Evolutionary conservation across 1,140 invertebrate species (phyloP).

Genomic region (Leguminivora glycinivorella): DNA sequence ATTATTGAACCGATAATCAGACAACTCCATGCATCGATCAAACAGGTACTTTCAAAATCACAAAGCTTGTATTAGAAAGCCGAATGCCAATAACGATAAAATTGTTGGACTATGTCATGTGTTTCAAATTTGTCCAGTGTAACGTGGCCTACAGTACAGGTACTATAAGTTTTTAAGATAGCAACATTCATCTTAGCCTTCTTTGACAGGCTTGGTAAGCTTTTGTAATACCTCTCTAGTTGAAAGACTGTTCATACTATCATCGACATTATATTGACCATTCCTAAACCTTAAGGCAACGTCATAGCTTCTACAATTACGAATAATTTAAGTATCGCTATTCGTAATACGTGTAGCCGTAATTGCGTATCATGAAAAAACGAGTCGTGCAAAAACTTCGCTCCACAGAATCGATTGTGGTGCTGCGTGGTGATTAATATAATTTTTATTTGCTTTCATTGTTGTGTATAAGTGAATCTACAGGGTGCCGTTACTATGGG

Average conservation of each 20-base stretch:
- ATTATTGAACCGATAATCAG: constrained; percentile 57
- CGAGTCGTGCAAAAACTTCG: constrained; percentile 45
- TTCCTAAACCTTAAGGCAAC: constrained; percentile 36
- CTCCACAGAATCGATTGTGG: constrained; percentile 46
- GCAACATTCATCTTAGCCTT: background rate
- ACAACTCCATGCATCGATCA: constrained; percentile 50
- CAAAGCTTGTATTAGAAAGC: constrained; percentile 61
- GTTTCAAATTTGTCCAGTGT: background rate
- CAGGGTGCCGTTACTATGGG: background rate
- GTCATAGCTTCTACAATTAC: constrained; percentile 46
- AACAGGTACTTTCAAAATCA: constrained; percentile 36
- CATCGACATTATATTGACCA: background rate
- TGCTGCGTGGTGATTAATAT: constrained; percentile 60
- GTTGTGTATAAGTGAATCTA: constrained; percentile 50
- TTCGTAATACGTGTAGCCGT: constrained; percentile 39
- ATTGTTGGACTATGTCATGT: constrained; percentile 35
- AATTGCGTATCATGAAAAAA: constrained; percentile 68
- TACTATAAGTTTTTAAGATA: background rate
- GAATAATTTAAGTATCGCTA: constrained; percentile 31
- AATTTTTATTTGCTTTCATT: constrained; percentile 66
- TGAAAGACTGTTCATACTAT: background rate
- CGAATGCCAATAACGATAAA: constrained; percentile 55
- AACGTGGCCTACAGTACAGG: background rate
- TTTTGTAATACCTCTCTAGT: background rate
- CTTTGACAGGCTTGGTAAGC: background rate